Base-by-base conservation (phyloP, 2,888 invertebrate genomes). In the Megamerina dolium region DNA sequence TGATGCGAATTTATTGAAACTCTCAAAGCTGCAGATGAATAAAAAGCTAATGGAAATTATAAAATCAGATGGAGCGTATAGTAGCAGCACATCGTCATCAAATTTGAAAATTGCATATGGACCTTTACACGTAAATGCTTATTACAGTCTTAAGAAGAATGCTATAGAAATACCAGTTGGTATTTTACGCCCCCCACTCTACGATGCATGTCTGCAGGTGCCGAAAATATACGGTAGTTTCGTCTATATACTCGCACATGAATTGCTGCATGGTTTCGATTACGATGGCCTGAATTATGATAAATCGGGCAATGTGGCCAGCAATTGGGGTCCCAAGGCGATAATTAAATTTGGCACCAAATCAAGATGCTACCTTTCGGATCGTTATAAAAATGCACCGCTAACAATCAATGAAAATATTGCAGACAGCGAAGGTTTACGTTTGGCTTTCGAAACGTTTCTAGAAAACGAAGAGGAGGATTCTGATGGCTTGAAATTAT, bases 271-370 rank as follows among this genome's bases (percentile, higher is more conserved):
- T 34, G 67, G 63, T 31, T 64, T 69, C 33, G 67, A 68, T 43
- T 69, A 64, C 32, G 66, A 68, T 38, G 67, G 69, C 21, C 52
- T 66, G 8, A 63, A 65, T 40, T 68, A 68, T 32, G 68, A 68
- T 39, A 57, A 59, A 3, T 16, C 36, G 2, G 69, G 67, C 0
- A 61, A 55, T 29, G 42, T 59, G 17, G 54, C 53, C n/a, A 54
- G 50, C 9, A 53, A 52, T 12, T 66, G 66, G 66, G 55, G 60
- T 1, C 43, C 59, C 0, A 55, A 62, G 21, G 48, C 60, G 21
- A 63, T 68, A 14, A 64, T 68, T 5, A 51, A 60, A 14, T 69
- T 61, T 16, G 68, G 67, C 1, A 18, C 55, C 18, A 52, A 60
- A 1, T 63, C 63, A 0, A 47, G 47, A 5, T 68, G 67, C 37